Base-by-base conservation (phyloP, 2,797 vertebrate genomes). In the Notolabrus celidotus region DNA sequence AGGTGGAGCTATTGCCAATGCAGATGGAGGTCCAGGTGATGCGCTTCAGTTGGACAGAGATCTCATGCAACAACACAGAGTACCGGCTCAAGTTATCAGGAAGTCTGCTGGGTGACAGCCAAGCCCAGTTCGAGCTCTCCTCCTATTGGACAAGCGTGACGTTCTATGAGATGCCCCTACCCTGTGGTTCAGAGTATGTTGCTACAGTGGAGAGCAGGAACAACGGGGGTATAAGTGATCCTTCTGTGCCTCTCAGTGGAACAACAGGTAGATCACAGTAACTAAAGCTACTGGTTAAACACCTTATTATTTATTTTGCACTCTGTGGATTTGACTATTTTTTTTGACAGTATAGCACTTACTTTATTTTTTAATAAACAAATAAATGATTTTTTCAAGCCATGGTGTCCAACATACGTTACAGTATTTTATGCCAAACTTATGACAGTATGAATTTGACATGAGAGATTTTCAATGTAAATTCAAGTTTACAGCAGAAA, bases 91-190 rank as follows among this genome's bases (percentile, higher is more conserved):
- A 38, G 20, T 42, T 93, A 43, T 90, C 57, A 0, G 94, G 95
- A 12, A 89, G 42, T 56, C 79, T 94, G 64, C 84, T 87, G 41
- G 89, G 86, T 31, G 83, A 94, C 56, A 60, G 3, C 67, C 50
- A 87, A 11, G 11, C 86, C 29, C 73, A 61, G 47, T 93, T 93
- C 16, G 55, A 92, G 3, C 2, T 95, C 14, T 62, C 79, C 1
- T 96, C 95, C 61, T 95, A 94, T 31, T 95, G 94, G 94, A 94
- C 93, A 4, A 65, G 22, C 15, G 8, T 1, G 29, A 86, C 70
- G 0, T 91, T 66, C 80, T 96, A 93, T 67, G 94, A 94, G 77
- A 84, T 94, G 16, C 93, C 92, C 17, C 74, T 95, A 11, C 89
- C 93, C 29, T 96, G 95, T 65, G 74, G 93, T 47, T 94, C 94